Evolutionary conservation across 2,888 invertebrate species (phyloP).

Genomic region (Ormyrus rosae): DNA sequence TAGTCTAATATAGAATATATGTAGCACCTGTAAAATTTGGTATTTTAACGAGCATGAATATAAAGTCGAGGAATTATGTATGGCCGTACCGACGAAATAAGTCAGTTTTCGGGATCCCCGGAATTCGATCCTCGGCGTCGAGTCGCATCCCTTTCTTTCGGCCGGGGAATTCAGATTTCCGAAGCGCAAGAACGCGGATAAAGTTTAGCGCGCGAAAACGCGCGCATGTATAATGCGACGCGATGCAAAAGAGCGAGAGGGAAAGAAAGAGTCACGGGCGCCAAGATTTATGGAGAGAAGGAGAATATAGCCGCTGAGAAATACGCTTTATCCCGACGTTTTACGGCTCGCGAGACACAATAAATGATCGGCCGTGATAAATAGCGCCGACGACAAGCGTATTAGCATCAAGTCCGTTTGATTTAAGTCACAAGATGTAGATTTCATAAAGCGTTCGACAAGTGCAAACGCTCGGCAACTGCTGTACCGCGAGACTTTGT

Average conservation of each 20-base stretch:
- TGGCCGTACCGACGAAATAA: neutral
- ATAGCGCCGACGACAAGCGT: constrained; percentile 55
- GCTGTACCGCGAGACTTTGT: neutral
- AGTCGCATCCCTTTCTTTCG: constrained; percentile 8
- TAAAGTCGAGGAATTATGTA: constrained; percentile 10
- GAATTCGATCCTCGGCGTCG: neutral
- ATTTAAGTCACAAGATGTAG: constrained; percentile 49
- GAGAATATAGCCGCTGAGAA: constrained; percentile 53
- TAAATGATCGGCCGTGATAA: constrained; percentile 55
- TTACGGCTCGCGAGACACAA: constrained; percentile 53
- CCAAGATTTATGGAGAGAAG: constrained; percentile 54
- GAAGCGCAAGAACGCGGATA: constrained; percentile 33
- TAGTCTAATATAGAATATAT: too few species aligned
- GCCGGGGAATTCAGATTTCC: constrained; percentile 19
- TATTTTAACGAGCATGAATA: too few species aligned
- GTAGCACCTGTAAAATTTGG: too few species aligned
- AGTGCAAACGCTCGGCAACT: constrained; percentile 35
- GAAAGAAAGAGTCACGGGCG: constrained; percentile 20
- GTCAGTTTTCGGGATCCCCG: neutral
- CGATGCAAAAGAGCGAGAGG: neutral
- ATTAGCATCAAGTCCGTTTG: constrained; percentile 54
- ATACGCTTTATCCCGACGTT: constrained; percentile 52
- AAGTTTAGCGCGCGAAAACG: constrained; percentile 35
- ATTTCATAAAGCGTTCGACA: constrained; percentile 51
- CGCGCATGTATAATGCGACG: constrained; percentile 45